Base-by-base conservation (phyloP, 2,797 vertebrate genomes). In the Gymnothorax javanicus region DNA sequence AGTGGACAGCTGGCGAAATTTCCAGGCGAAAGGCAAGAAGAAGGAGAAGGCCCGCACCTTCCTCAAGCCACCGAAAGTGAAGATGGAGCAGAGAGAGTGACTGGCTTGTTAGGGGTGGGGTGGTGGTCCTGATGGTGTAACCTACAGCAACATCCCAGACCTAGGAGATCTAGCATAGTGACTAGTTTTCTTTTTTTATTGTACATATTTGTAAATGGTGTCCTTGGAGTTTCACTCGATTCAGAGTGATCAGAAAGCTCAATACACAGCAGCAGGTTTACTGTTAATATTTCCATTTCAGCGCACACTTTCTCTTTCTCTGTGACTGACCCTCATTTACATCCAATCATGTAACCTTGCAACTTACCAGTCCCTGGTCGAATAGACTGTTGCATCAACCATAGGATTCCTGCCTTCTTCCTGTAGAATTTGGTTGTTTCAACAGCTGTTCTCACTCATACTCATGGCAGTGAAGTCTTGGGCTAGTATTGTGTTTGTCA, bases 71-170 rank as follows among this genome's bases (percentile, higher is more conserved):
- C 98, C 99, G 0, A 99, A 99, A 97, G 98, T 99, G 91, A 99
- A 99, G 94, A 99, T 99, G 98, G 99, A 99, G 88, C 98, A 99
- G 94, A 96, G 98, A 86, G 98, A 99, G 95, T 99, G 95, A 99
- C 82, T 85, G 50, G 79, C 54, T 50, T 86, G 33, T 81, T 62
- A 50, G 27, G n/a, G 60, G 33, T 33, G 5, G 85, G 27, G 56
- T 15, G 54, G 17, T 50, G 79, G 27, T 84, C 71, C n/a, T 73
- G 79, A 79, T 71, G 33, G 52, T 86, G 59, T 84, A 85, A 82
- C 79, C 71, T 50, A 82, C 59, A 67, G 27, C 33, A 88, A 81
- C 73, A 86, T 64, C 85, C 85, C 43, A 33, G 33, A 87, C 87
- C 86, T 84, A 84, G 23, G 86, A 86, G 86, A 88, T 88, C 83